Evolutionary conservation across 2,888 invertebrate genomes (phyloP).

Genomic region (Microdon myrmicae): DNA sequence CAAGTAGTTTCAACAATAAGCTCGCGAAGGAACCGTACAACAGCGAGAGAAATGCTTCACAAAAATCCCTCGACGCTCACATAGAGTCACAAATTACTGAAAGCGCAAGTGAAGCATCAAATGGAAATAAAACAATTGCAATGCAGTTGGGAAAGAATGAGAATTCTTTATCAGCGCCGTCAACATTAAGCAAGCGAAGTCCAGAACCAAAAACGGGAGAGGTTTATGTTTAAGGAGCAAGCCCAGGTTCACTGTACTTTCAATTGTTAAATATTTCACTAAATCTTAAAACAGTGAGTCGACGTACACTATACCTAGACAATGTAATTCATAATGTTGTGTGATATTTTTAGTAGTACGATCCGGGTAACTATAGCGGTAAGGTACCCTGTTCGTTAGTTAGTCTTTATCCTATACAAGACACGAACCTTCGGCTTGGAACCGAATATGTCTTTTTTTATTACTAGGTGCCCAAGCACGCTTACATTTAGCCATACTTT

Average conservation of each 20-base stretch:
- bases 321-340: conserved; percentile 29
- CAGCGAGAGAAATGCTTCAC: conserved; percentile 59
- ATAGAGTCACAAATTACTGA: conserved; percentile 25
- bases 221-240: conserved; percentile 61
- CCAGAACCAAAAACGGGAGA: conserved; percentile 65
- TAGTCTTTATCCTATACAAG: conserved; percentile 14
- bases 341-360: conserved; percentile 41
- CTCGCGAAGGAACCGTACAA: conserved; percentile 57
- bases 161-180: conserved; percentile 60
- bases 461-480: conserved; percentile 10
- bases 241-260: neutral
- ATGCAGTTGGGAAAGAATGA: conserved; percentile 30
- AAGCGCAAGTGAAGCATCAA: neutral
- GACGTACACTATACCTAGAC: neutral
- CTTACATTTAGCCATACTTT: conserved; percentile 33
- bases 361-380: conserved; percentile 19
- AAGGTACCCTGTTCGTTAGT: conserved; percentile 16
- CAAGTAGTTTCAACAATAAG: conserved; percentile 61
- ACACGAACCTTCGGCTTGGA: conserved; percentile 30
- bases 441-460: conserved; percentile 10
- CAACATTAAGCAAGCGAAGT: conserved; percentile 63
- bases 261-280: neutral
- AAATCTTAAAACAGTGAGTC: neutral
- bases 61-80: conserved; percentile 51
- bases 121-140: conserved; percentile 12